Evolutionary conservation across 2,888 invertebrate genomes (phyloP).

Genomic region (Campopleginae sp.): DNA sequence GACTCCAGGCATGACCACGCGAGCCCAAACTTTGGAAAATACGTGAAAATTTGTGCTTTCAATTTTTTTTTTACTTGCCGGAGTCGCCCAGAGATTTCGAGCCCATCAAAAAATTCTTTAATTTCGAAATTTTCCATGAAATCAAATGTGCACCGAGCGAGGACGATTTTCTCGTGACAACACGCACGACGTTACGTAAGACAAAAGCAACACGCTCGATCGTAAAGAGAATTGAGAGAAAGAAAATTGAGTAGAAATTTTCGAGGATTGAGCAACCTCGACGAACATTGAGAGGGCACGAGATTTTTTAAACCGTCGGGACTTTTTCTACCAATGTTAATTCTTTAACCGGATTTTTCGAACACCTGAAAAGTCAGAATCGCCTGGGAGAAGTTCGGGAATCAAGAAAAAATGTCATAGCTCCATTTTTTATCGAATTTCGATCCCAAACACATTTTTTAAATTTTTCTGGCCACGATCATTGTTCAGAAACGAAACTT

Average conservation of each 20-base stretch:
- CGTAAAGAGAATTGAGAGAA: background rate
- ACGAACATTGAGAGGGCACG: background rate
- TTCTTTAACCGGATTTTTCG: background rate
- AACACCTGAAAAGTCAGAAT: background rate
- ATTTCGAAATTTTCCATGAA: background rate
- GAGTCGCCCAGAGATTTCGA: background rate
- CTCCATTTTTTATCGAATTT: background rate
- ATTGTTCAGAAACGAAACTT: background rate
- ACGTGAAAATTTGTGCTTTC: background rate
- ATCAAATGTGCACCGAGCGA: background rate
- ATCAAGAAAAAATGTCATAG: background rate
- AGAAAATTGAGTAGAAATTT: background rate
- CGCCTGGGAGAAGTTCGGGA: background rate
- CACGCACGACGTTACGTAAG: conserved; percentile 20
- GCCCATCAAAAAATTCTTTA: background rate
- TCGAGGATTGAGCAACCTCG: background rate
- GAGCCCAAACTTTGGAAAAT: background rate
- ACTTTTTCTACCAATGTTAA: background rate
- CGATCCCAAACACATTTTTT: background rate
- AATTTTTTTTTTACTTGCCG: background rate
- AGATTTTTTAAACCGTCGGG: background rate
- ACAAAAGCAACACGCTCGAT: background rate
- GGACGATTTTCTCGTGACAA: background rate
- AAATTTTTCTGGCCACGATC: background rate
- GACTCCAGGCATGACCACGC: background rate